Evolutionary conservation across 1,140 invertebrate species (phyloP), one percentile per base, ranked within the genome.

Genomic region (Macrotrachela quadricornifera): DNA sequence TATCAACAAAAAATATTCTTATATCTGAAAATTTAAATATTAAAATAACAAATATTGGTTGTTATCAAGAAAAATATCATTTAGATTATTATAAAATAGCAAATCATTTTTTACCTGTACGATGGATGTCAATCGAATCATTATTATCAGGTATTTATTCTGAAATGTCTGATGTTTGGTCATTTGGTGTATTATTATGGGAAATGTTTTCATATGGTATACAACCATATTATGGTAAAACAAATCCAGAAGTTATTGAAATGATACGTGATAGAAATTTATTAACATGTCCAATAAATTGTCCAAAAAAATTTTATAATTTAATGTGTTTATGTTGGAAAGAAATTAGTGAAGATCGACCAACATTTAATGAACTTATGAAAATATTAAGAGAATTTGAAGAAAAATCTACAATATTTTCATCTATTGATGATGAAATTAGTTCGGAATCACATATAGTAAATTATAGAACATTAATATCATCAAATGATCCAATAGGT

Each of bases 301-400:
- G 90, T 66, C 88, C 88, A 0, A 76, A 82, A 6, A 77, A 81
- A 55, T 81, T 92, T 59, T 92, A 91, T 64, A 78, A 79, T 2
- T 72, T 95, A 40, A 95, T 95, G 87, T 80, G 90, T 39, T 88
- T 94, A 67, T 95, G 90, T 61, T 97, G 91, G 91, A 81, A 87
- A 59, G 87, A 96, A 65, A 78, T 82, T 53, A 82, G 88, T 0
- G 78, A 80, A 46, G 72, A 86, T 40, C 73, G 92, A 60, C 91
- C 92, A 0, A 79, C 80, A 52, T 96, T 96, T 66, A 76, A 79
- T 47, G 74, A 76, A 59, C 62, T 74, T n/a, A 15, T 53, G 13
- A 46, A 47, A 30, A 21, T 44, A 53, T 13, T 53, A 8, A 46
- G 51, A 53, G 3, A 30, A 30, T 30, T 30, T 2, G 21, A 30